Conservation (phyloP, 2,797 vertebrate genomes). For the Anabas testudineus region DNA sequence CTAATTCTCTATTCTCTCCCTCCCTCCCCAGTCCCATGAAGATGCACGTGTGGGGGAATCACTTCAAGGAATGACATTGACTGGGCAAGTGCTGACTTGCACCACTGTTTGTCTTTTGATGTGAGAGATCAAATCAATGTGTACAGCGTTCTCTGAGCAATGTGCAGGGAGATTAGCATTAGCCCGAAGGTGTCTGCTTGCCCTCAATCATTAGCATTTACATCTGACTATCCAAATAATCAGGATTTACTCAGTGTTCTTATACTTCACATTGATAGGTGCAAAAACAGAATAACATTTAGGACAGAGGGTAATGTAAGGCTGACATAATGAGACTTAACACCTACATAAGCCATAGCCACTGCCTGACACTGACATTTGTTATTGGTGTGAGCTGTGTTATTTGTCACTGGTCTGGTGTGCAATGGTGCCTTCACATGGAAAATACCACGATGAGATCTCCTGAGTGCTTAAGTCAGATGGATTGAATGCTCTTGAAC, state of each 20-base stretch:
- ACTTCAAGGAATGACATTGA: conserved; percentile 99
- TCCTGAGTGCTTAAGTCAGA: conserved; percentile 83
- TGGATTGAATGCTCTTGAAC: conserved; percentile 81
- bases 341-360: conserved; percentile 65
- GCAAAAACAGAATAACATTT: conserved; percentile 39
- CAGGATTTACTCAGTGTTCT: conserved; percentile 73
- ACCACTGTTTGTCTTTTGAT: conserved; percentile 99
- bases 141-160: conserved; percentile 91
- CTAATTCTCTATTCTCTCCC: conserved; percentile 91
- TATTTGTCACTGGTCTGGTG: conserved; percentile 83
- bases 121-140: conserved; percentile 99
- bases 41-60: conserved; percentile 92
- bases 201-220: conserved; percentile 84
- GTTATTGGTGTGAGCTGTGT: conserved; percentile 74
- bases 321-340: conserved; percentile 68
- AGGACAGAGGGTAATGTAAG: conserved; percentile 58
- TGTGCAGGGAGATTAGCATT: conserved; percentile 95
- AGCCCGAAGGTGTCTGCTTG: conserved; percentile 84
- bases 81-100: conserved; percentile 99
- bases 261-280: conserved; percentile 31
- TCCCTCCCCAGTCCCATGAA: conserved; percentile 82
- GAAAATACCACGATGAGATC: conserved; percentile 83
- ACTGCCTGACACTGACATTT: conserved; percentile 76
- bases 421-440: conserved; percentile 83
- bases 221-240: conserved; percentile 79